Evolutionary conservation across 2,888 invertebrate species (phyloP).

Genomic region (Leistus spinibarbis): DNA sequence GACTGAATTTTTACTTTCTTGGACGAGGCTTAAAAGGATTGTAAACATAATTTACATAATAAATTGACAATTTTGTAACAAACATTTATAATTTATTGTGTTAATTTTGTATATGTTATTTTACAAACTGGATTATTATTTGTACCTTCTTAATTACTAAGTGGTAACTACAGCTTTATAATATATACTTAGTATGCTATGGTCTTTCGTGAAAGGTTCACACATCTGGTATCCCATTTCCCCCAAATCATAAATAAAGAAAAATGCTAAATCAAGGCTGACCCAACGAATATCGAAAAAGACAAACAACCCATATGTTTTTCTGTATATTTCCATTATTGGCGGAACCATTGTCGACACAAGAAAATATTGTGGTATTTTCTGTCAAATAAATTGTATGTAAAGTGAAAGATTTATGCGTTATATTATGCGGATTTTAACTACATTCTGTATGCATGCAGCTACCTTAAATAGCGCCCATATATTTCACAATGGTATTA

Average conservation of each 20-base stretch:
- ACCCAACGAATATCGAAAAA: neutral
- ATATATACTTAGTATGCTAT: too few species aligned
- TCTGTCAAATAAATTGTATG: neutral
- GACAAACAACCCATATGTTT: neutral
- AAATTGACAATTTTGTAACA: too few species aligned
- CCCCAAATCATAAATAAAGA: neutral
- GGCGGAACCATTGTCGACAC: neutral
- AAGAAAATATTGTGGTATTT: neutral
- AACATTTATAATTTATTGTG: too few species aligned
- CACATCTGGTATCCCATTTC: neutral
- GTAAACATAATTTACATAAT: too few species aligned
- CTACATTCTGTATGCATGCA: neutral
- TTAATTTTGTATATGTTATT: too few species aligned
- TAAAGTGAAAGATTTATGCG: neutral
- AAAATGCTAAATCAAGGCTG: neutral
- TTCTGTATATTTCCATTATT: neutral
- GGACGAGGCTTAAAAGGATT: too few species aligned
- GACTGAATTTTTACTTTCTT: too few species aligned
- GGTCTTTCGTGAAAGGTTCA: too few species aligned
- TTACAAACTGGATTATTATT: too few species aligned
- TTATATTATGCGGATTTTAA: neutral
- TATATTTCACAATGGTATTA: conserved; percentile 24
- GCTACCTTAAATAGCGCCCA: neutral
- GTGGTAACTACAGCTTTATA: too few species aligned
- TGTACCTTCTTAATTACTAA: too few species aligned